Conservation (phyloP, 2,113 vertebrate species). For the Xenotilapia caudafasciata region DNA sequence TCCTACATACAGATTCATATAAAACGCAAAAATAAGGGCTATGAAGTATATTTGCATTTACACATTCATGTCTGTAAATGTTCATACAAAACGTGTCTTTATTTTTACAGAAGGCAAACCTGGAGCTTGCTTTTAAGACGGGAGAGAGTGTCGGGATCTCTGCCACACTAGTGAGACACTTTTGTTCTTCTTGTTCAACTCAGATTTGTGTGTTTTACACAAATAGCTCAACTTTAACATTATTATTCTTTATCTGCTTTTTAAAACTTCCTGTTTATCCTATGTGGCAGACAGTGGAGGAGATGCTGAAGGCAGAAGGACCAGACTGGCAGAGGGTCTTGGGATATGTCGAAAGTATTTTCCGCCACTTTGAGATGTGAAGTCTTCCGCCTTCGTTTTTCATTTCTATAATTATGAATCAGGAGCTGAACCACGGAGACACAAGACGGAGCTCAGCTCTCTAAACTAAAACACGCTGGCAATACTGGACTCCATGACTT, state of each 20-base stretch:
- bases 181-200: background rate
- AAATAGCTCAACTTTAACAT: background rate
- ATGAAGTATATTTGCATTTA: background rate
- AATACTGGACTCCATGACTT: background rate
- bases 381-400: background rate
- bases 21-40: background rate
- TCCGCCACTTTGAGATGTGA: conserved; percentile 74
- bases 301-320: conserved; percentile 66
- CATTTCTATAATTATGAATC: background rate
- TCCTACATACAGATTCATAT: background rate
- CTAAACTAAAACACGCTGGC: background rate
- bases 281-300: conserved; percentile 54
- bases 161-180: conserved; percentile 57
- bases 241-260: background rate
- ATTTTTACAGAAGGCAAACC: conserved; percentile 56
- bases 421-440: background rate
- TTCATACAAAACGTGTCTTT: background rate
- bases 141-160: conserved; percentile 62
- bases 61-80: background rate
- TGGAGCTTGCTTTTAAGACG: conserved; percentile 61
- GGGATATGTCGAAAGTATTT: conserved; percentile 71
- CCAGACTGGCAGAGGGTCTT: conserved; percentile 76
- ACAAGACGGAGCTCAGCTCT: background rate
- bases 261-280: background rate
- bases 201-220: background rate